phyloP scores from a whole-genome alignment of 2,797 vertebrate genomes.

The Yasuhikotakia modesta region DNA sequence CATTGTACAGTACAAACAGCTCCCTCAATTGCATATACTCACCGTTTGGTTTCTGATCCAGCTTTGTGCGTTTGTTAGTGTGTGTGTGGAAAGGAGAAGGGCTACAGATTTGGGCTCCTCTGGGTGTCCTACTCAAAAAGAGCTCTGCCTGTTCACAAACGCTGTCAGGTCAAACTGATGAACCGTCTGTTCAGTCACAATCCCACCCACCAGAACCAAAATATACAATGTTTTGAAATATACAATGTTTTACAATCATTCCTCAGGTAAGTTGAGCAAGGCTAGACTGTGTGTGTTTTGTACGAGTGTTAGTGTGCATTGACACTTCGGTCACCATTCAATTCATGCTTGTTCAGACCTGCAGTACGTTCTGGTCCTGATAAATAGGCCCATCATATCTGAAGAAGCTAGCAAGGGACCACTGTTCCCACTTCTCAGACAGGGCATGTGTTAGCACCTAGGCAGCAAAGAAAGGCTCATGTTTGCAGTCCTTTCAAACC shows the following conservation, averaged over 20 bases:
- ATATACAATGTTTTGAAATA: constrained; percentile 65
- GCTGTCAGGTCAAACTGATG: constrained; percentile 45
- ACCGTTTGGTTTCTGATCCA: constrained; percentile 15
- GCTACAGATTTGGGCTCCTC: constrained; percentile 27
- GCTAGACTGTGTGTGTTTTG: constrained; percentile 43
- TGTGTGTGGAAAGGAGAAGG: constrained; percentile 46
- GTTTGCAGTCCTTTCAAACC: constrained; percentile 36
- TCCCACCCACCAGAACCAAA: constrained; percentile 48
- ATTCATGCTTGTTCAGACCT: constrained; percentile 54
- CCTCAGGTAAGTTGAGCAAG: constrained; percentile 57
- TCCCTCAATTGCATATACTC: constrained; percentile 36
- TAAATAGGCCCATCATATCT: constrained; percentile 27
- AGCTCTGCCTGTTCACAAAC: constrained; percentile 41
- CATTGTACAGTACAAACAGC: not conserved
- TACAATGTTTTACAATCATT: constrained; percentile 68
- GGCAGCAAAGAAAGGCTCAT: constrained; percentile 13
- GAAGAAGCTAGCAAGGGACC: not conserved
- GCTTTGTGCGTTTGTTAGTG: constrained; percentile 32
- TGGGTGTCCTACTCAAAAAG: constrained; percentile 24
- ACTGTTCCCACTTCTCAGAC: constrained; percentile 17
- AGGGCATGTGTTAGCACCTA: constrained; percentile 13
- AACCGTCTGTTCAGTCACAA: constrained; percentile 41
- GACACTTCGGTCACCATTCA: constrained; percentile 25
- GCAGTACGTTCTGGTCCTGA: constrained; percentile 40
- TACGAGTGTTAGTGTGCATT: constrained; percentile 5